Conservation (phyloP, 2,888 invertebrate genomes). For the Chymomyza procnemis region DNA sequence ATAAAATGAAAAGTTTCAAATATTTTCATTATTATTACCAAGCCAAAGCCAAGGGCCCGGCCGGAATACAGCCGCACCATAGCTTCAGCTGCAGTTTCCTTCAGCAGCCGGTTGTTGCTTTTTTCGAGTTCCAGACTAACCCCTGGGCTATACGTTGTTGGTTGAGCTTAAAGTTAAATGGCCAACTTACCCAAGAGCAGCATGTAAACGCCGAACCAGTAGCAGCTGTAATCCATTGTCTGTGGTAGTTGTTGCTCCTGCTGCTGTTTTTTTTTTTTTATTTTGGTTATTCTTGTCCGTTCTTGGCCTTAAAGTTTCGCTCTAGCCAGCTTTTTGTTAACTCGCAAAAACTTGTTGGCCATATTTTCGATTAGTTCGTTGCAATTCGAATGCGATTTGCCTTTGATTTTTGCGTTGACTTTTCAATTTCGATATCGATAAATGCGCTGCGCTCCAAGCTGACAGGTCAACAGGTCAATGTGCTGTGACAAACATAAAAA, state of each 20-base stretch:
- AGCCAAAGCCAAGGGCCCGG: constrained; percentile 6
- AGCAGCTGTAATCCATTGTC: constrained; percentile 50
- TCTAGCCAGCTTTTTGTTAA: neutral
- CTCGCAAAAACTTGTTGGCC: neutral
- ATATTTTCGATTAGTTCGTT: neutral
- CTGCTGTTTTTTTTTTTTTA: too few species aligned
- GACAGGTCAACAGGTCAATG: constrained; percentile 44
- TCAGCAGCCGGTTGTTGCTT: neutral
- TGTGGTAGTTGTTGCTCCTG: neutral
- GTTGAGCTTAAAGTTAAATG: constrained; percentile 27
- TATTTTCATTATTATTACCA: constrained; percentile 64
- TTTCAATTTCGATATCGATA: constrained; percentile 42
- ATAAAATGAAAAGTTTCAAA: constrained; percentile 71
- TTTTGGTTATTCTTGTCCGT: neutral
- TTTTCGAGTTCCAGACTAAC: neutral
- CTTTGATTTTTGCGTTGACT: neutral
- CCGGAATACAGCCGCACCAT: constrained; percentile 1
- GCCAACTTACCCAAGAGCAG: constrained; percentile 62
- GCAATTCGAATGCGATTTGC: neutral
- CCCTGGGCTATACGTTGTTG: neutral
- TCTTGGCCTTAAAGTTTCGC: neutral
- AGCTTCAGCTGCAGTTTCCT: neutral
- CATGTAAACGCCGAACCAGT: constrained; percentile 54
- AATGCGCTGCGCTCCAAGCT: constrained; percentile 41
- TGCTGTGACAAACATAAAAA: constrained; percentile 20